These are phyloP conservation scores for Lasius platythorax DNA, from an alignment of 2,888 invertebrate species.

Conservation along the genomic window DNA sequence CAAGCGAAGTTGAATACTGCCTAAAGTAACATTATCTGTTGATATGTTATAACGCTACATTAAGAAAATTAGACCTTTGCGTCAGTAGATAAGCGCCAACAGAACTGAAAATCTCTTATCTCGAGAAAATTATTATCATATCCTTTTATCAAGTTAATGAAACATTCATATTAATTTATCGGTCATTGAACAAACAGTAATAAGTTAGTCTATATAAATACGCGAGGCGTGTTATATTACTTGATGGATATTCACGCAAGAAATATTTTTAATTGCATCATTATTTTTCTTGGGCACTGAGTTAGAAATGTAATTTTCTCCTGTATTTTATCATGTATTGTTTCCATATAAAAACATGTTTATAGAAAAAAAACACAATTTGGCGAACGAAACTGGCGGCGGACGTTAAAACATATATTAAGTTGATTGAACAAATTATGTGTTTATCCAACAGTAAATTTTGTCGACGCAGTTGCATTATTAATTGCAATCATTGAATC, in stretches of 20 bases:
- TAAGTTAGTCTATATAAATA: not conserved
- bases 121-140: not conserved
- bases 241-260: not conserved
- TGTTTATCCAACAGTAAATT: slow-evolving; percentile 29
- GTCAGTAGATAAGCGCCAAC: not conserved
- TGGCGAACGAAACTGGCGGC: not conserved
- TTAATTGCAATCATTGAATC: slow-evolving; percentile 24
- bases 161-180: not conserved
- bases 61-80: slow-evolving; percentile 26
- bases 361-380: not conserved
- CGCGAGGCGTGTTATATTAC: not conserved
- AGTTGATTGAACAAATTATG: slow-evolving; percentile 26
- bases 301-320: not conserved
- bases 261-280: not conserved
- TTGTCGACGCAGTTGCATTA: slow-evolving; percentile 11
- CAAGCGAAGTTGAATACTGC: slow-evolving; percentile 21
- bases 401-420: slow-evolving; percentile 26
- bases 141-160: slow-evolving; percentile 3
- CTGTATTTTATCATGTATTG: not conserved
- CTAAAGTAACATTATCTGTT: slow-evolving; percentile 39
- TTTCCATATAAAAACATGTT: slow-evolving; percentile 1
- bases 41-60: slow-evolving; percentile 11
- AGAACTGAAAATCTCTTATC: not conserved
- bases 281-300: not conserved
- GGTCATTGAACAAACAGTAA: not conserved